These are phyloP conservation scores for Gari tellinella DNA, from an alignment of 2,888 invertebrate species.

Conservation along the genomic window DNA sequence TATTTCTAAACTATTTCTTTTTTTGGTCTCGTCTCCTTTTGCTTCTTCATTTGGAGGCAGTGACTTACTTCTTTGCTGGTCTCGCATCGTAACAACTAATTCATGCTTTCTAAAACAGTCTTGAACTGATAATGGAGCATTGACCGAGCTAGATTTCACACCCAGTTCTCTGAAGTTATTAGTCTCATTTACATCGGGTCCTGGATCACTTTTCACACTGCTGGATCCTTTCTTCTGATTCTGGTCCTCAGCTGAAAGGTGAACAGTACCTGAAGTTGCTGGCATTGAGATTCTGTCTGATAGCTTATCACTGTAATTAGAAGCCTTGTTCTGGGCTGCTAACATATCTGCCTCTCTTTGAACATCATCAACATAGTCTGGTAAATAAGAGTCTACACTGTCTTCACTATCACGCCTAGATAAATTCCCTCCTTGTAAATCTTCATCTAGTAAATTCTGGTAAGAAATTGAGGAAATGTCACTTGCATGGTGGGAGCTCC, in stretches of 20 bases:
- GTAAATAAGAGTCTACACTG: slow-evolving; percentile 76
- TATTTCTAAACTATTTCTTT: slow-evolving; percentile 82
- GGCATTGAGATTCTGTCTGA: slow-evolving; percentile 59
- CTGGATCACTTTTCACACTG: slow-evolving; percentile 56
- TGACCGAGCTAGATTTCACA: slow-evolving; percentile 35
- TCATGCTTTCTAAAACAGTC: slow-evolving; percentile 62
- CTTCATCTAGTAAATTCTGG: slow-evolving; percentile 79
- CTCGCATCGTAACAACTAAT: slow-evolving; percentile 47
- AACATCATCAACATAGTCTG: slow-evolving; percentile 72
- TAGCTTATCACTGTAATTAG: slow-evolving; percentile 52
- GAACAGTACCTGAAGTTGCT: slow-evolving; percentile 30
- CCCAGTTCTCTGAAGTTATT: slow-evolving; percentile 23
- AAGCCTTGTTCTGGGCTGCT: slow-evolving; percentile 15
- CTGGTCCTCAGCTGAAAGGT: slow-evolving; percentile 29
- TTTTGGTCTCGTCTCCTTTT: slow-evolving; percentile 63
- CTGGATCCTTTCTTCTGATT: slow-evolving; percentile 44
- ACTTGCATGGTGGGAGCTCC: slow-evolving; percentile 81
- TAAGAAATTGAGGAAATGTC: slow-evolving; percentile 82
- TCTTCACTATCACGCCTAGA: slow-evolving; percentile 79
- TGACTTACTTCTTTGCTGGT: slow-evolving; percentile 57
- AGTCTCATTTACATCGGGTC: slow-evolving; percentile 33
- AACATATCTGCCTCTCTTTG: slow-evolving; percentile 62
- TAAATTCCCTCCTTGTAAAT: slow-evolving; percentile 64
- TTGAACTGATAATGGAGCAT: slow-evolving; percentile 44
- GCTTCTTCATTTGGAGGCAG: slow-evolving; percentile 48